These are phyloP conservation scores for Dermatemys mawii DNA, from an alignment of 2,113 vertebrate genomes.

Conservation along the genomic window DNA sequence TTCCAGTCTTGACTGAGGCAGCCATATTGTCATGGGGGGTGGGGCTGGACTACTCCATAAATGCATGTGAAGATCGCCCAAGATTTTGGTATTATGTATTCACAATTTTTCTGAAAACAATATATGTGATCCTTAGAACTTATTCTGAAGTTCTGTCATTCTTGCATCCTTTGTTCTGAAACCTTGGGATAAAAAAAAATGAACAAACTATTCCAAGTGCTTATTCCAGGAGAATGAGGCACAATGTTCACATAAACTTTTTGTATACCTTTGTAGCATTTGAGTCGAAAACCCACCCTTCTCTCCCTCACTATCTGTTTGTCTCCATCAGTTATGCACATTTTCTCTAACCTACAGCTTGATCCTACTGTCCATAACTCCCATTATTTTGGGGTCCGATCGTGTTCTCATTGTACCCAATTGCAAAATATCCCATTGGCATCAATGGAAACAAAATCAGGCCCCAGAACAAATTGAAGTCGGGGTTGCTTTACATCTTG, in stretches of 20 bases:
- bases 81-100: background rate
- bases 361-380: background rate
- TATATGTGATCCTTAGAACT: background rate
- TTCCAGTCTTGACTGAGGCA: background rate
- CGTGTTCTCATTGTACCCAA: rapidly evolving
- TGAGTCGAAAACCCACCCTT: background rate
- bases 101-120: background rate
- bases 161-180: background rate
- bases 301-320: background rate
- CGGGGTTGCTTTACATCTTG: background rate
- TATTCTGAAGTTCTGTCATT: background rate
- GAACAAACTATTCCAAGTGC: background rate
- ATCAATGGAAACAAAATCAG: background rate
- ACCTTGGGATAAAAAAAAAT: background rate
- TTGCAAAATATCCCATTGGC: background rate
- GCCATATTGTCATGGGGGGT: background rate
- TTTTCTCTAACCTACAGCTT: background rate
- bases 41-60: background rate
- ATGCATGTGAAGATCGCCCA: background rate
- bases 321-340: background rate
- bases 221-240: background rate
- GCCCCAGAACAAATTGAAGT: background rate
- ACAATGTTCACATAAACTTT: background rate
- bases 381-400: rapidly evolving
- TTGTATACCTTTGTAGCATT: background rate